Percentiles rank a stretch among this genome's conserved stretches.
These are phyloP conservation scores for Diarsia rubi DNA, from an alignment of 2,888 invertebrate genomes.

Conservation along the genomic window DNA sequence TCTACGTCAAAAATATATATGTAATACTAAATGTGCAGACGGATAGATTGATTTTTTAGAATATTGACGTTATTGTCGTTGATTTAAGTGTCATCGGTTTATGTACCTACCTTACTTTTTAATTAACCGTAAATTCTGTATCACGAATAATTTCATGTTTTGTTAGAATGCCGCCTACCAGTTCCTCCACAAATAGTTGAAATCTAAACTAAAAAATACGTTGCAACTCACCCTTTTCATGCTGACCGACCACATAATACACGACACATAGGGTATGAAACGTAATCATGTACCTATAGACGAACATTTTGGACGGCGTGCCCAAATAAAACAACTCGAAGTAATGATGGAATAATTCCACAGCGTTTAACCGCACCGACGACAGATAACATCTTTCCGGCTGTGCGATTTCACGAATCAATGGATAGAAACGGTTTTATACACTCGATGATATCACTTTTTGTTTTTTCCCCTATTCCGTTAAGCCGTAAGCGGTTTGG, in stretches of 20 bases:
- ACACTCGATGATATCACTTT: conserved; percentile 34
- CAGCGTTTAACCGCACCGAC: conserved; percentile 56
- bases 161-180: not conserved
- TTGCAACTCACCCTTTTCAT: conserved; percentile 68
- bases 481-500: conserved; percentile 50
- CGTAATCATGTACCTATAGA: conserved; percentile 52
- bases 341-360: conserved; percentile 65
- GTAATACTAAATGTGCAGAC: too few relatives aligned
- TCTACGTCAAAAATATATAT: too few relatives aligned
- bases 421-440: conserved; percentile 51
- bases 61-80: too few relatives aligned
- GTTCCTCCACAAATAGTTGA: not conserved
- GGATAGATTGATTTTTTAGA: too few relatives aligned
- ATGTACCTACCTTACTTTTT: not conserved
- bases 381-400: conserved; percentile 68
- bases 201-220: not conserved
- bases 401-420: conserved; percentile 59
- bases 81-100: too few relatives aligned
- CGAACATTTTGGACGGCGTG: conserved; percentile 61
- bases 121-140: not conserved
- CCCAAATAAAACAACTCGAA: conserved; percentile 59
- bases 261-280: conserved; percentile 47
- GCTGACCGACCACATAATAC: conserved; percentile 51
- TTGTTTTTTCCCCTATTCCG: conserved; percentile 25
- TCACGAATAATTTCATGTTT: not conserved